Base-by-base conservation (phyloP, 2,113 vertebrate genomes). In the Trogon melanurus region DNA sequence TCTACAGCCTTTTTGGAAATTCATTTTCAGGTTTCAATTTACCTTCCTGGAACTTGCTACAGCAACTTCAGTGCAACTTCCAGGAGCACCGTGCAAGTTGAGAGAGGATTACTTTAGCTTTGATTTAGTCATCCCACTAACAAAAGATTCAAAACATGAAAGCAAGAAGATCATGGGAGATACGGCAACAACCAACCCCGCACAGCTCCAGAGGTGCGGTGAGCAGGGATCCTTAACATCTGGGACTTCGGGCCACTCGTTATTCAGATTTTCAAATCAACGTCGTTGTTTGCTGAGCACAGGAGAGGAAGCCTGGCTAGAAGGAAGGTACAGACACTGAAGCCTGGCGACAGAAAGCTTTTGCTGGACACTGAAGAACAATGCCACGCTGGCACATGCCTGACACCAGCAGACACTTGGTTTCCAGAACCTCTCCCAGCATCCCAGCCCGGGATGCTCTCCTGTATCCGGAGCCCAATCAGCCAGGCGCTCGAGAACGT, bases 161-260 rank as follows among this genome's bases (percentile, higher is more conserved):
- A 72, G 71, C 67, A 30, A 60, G 0, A 26, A 34, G 34, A 38
- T 5, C 6, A 9, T 4, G 11, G 80, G 67, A 15, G 85, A 66
- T 1, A 10, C 0, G 0, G 56, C 60, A 58, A 26, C 4, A 23
- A 32, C 9, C 2, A 16, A 13, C 2, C 38, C n/a, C 6, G 0
- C 0, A 1, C 9, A 20, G 11, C 54, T 34, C 30, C 7, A 11
- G 74, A 30, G 41, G 27, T 6, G 32, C 4, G 13, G n/a, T 2
- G 23, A 80, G 41, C 34, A 41, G 32, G 12, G 34, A 66, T 4
- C 56, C 56, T 5, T 7, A 16, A 41, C 27, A 6, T 4, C 5
- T 6, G 14, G 74, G 47, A 23, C 32, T 38, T 29, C 0, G 3
- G 29, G 17, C 32, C 47, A 4, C 50, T 27, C 27, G 1, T 27